Evolutionary conservation across 2,113 vertebrate genomes (phyloP), one percentile per base, ranked within the genome.

Genomic region (Rhadina sibilatrix): DNA sequence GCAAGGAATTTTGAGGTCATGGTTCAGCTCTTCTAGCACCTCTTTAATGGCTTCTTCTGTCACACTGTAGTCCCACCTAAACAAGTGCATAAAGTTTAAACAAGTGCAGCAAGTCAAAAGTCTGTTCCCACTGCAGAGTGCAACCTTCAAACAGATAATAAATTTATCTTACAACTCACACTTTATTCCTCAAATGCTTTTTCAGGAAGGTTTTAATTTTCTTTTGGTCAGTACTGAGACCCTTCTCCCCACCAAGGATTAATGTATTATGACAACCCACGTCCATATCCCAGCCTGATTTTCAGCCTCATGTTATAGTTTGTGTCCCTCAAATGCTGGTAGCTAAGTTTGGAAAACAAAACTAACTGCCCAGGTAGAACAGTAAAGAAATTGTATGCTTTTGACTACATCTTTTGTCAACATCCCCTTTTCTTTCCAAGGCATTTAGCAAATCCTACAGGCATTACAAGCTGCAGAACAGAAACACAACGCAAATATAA

Each of bases 61-160:
- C 9, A 88, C 98, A 35, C 97, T 98, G 95, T 99, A 99, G 97
- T 99, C 99, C 99, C 99, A 99, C 96, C 99, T 99, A 85, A 93
- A 71, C 6, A 91, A 91, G 46, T 3, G 5, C 47, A 82, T 6
- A 47, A 70, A 54, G 37, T 77, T 89, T 24, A 83, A 84, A 60
- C 17, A 71, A 78, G 37, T 15, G 25, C 35, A 61, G 18, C 14
- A 59, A 60, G 24, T 42, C 63, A 88, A 83, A 77, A 89, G 35
- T 35, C 35, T 60, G 19, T 47, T 81, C 85, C 59, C 37, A 17
- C 31, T n/a, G 12, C 42, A 78, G 71, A 83, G 13, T 57, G 28
- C 42, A 83, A 16, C 60, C 54, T 63, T 47, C 52, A 47, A 47
- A 68, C 12, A 3, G 28, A 10, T 42, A 76, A 75, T 13, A 52